Base-by-base conservation (phyloP, 1,140 invertebrate species). In the Drosophila kurseongensis region DNA sequence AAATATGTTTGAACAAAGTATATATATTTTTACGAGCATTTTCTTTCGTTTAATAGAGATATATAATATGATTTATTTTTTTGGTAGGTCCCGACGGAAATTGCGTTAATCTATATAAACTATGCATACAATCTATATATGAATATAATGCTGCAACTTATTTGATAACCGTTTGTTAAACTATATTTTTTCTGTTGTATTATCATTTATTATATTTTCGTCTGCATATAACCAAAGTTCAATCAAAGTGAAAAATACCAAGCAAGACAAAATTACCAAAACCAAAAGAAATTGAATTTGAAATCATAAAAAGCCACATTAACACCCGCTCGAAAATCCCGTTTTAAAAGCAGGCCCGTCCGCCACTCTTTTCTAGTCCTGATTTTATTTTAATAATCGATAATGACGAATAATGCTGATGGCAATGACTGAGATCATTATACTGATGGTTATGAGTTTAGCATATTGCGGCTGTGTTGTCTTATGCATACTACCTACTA, bases 381-480 rank as follows among this genome's bases (percentile, higher is more conserved):
- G 71, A 82, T 75, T 78, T 78, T 47, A 67, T 61, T 67, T 83
- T 82, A 54, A 81, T 56, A 61, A 61, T 65, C 72, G 23, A 72
- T 82, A 51, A 76, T 74, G 35, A 61, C 62, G 13, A 18, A 56
- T 77, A 16, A 66, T 76, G 47, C 50, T 63, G 45, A 59, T 74
- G 61, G 61, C 56, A 54, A 61, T 79, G 60, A 78, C 78, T 68
- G 75, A 63, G 78, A 81, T 81, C 66, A 71, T 62, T 68, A 47
- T 63, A 60, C 69, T 59, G 65, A 76, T 80, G 78, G 59, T 80
- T 80, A 80, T 80, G 78, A 86, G 63, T 82, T 86, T 86, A 88
- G 83, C 83, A 86, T 86, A 88, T 88, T 88, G 84, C 79, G 84
- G 83, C 84, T 88, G 83, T 88, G 83, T 88, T 88, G 83, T 88